Conservation (phyloP, 2,797 vertebrate species). For the Cossypha caffra region DNA sequence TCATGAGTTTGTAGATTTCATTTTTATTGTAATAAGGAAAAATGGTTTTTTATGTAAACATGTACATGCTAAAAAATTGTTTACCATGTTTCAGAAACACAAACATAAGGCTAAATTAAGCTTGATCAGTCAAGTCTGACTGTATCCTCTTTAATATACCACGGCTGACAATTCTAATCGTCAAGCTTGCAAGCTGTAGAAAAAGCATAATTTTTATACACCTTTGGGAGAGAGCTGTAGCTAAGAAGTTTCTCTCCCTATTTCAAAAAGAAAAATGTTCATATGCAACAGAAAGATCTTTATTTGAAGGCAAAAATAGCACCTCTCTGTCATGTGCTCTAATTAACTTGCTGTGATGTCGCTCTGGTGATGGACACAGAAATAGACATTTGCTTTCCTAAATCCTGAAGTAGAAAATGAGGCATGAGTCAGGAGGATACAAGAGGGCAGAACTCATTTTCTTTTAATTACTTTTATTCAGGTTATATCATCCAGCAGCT, state of each 20-base stretch:
- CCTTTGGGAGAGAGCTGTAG: conserved; percentile 40
- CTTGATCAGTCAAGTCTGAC: conserved; percentile 62
- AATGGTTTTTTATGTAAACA: conserved; percentile 29
- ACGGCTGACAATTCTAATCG: neutral
- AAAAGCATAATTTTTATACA: conserved; percentile 50
- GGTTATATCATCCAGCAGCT: conserved; percentile 58
- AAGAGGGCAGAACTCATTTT: conserved; percentile 64
- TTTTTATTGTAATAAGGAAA: conserved; percentile 19
- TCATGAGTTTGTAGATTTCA: conserved; percentile 15
- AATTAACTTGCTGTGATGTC: conserved; percentile 66
- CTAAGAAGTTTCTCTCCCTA: conserved; percentile 16
- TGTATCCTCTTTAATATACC: conserved; percentile 48
- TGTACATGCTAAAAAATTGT: conserved; percentile 59
- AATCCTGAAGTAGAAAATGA: conserved; percentile 61
- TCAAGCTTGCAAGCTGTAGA: conserved; percentile 12
- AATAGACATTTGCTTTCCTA: conserved; percentile 65
- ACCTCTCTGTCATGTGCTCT: conserved; percentile 50
- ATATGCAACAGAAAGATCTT: conserved; percentile 36
- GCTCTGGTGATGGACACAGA: conserved; percentile 59
- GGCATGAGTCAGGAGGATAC: conserved; percentile 63
- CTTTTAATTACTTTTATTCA: conserved; percentile 69
- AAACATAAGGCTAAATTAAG: conserved; percentile 62
- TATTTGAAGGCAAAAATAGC: conserved; percentile 61
- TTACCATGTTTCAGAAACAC: conserved; percentile 47
- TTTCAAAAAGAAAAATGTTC: conserved; percentile 48